Conservation (phyloP, 2,888 invertebrate genomes). For the Heteromurus nitidus region DNA sequence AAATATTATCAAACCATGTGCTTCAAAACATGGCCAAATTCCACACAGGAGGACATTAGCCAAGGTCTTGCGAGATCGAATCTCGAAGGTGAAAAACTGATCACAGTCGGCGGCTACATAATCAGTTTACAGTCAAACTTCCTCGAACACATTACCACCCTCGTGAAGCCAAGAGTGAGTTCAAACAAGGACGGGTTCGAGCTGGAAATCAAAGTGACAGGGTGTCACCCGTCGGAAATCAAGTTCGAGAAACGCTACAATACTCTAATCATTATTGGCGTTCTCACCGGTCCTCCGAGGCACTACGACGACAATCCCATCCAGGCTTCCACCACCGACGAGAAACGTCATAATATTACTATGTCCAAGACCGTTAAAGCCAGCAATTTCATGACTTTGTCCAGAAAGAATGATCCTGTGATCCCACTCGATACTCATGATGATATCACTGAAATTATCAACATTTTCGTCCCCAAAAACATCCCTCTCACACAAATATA, state of each 20-base stretch:
- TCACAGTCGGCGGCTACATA: constrained; percentile 58
- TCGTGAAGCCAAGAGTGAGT: constrained; percentile 32
- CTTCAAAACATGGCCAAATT: background rate
- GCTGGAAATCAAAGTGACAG: constrained; percentile 40
- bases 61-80: background rate
- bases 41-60: background rate
- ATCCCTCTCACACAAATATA: constrained; percentile 11
- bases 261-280: constrained; percentile 48
- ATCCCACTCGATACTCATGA: too few relatives aligned
- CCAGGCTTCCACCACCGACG: too few relatives aligned
- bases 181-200: constrained; percentile 44
- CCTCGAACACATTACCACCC: constrained; percentile 11
- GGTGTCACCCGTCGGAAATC: constrained; percentile 42
- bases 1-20: background rate
- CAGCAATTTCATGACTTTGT: too few relatives aligned
- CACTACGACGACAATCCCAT: background rate
- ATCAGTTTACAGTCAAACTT: constrained; percentile 28
- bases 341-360: too few relatives aligned
- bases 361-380: too few relatives aligned
- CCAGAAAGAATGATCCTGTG: too few relatives aligned
- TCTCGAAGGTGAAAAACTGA: constrained; percentile 34
- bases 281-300: background rate
- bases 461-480: constrained; percentile 53
- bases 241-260: constrained; percentile 51
- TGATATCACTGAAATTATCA: constrained; percentile 46